These are phyloP conservation scores for Labeo rohita DNA, from an alignment of 2,113 vertebrate genomes.

Conservation along the genomic window DNA sequence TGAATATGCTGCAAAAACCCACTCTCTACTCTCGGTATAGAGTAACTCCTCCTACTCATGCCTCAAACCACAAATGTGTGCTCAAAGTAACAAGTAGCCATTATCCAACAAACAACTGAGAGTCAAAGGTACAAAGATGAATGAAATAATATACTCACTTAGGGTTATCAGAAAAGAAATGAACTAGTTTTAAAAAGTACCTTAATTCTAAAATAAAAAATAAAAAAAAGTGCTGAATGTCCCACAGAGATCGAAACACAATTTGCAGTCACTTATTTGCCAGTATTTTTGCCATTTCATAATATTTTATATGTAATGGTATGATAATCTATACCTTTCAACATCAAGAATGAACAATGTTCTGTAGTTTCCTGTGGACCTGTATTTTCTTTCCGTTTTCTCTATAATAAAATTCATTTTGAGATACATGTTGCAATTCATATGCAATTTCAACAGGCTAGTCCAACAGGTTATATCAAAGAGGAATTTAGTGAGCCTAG, in stretches of 20 bases:
- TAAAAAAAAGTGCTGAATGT: too few relatives aligned
- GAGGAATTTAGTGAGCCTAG: neutral
- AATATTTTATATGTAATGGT: neutral
- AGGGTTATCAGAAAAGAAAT: neutral
- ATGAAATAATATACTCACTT: neutral
- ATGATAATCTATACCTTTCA: neutral
- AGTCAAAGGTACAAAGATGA: neutral
- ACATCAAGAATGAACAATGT: neutral
- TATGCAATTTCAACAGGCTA: neutral
- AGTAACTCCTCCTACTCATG: neutral
- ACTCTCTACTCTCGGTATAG: neutral
- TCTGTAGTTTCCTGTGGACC: neutral
- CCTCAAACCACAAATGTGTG: neutral
- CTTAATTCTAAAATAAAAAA: neutral
- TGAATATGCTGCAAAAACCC: neutral
- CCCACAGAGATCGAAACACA: neutral
- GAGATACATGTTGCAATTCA: neutral
- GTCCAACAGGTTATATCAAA: neutral
- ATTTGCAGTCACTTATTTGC: too few relatives aligned
- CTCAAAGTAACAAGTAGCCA: neutral
- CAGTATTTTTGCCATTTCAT: neutral
- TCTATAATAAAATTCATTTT: too few relatives aligned
- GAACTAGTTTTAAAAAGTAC: neutral
- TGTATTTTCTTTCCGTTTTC: too few relatives aligned
- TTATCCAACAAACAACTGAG: neutral